Evolutionary conservation across 2,888 invertebrate species (phyloP).

Genomic region (Lamellibrachia columna): DNA sequence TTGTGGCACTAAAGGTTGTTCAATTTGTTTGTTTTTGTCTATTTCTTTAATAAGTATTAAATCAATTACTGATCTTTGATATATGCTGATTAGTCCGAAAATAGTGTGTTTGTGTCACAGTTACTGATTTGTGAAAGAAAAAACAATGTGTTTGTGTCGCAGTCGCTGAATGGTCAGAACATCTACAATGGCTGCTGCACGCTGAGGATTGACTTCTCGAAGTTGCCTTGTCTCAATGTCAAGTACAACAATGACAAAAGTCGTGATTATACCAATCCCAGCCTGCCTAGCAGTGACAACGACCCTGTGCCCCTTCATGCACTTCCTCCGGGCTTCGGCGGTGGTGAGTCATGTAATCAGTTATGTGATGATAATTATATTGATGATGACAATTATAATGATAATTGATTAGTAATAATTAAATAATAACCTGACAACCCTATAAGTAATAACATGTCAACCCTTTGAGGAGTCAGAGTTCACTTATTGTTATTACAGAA

Average conservation of each 20-base stretch:
- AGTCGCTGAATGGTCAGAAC: conserved; percentile 97
- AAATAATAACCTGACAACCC: neutral
- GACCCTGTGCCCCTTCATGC: conserved; percentile 22
- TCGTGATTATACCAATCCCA: conserved; percentile 98
- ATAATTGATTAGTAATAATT: neutral
- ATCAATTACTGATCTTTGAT: no score
- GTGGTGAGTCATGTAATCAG: neutral
- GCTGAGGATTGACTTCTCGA: conserved; percentile 98
- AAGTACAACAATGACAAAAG: conserved; percentile 99
- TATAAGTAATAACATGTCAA: neutral
- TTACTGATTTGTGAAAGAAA: neutral
- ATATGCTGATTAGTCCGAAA: no score
- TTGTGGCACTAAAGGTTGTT: no score
- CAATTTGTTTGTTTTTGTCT: no score
- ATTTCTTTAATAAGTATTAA: no score
- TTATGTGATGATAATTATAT: neutral
- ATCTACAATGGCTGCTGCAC: conserved; percentile 99
- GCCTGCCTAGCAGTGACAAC: conserved; percentile 90
- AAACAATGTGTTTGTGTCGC: conserved; percentile 48
- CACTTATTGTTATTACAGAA: neutral
- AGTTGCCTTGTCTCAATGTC: conserved; percentile 96
- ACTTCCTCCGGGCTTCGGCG: neutral
- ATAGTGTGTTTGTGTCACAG: neutral
- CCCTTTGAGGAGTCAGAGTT: neutral
- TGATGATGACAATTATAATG: neutral